Conservation (phyloP, 2,113 vertebrate species). For the Oreocharis arfaki region DNA sequence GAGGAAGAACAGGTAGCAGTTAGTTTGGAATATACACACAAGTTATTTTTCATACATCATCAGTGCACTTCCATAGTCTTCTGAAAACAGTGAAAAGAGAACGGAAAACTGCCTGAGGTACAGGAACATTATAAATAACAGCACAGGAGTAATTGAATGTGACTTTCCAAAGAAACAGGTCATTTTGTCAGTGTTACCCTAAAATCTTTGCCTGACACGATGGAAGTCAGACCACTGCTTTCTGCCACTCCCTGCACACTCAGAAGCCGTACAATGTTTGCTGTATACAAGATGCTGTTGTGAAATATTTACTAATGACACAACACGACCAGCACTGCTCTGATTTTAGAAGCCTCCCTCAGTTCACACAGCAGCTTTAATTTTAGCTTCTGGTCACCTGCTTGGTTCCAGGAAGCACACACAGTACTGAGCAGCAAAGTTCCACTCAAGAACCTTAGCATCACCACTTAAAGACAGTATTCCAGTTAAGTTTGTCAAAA, state of each 20-base stretch:
- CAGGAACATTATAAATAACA: not conserved
- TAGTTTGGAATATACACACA: not conserved
- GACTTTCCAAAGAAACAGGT: constrained; percentile 5
- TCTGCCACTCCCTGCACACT: not conserved
- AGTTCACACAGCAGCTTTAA: not conserved
- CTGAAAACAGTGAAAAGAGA: not conserved
- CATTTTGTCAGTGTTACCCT: not conserved
- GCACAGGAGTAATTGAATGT: not conserved
- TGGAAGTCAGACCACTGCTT: not conserved
- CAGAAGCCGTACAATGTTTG: not conserved
- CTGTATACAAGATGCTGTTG: not conserved
- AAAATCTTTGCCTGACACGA: not conserved
- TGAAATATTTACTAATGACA: not conserved
- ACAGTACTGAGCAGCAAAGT: not conserved
- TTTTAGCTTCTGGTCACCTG: not conserved
- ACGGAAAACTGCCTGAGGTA: not conserved
- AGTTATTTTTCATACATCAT: not conserved
- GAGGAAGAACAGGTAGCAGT: not conserved
- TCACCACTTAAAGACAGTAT: not conserved
- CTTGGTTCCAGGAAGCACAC: not conserved
- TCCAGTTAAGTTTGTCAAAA: not conserved
- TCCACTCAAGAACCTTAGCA: not conserved
- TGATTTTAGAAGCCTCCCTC: not conserved
- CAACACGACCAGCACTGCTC: not conserved
- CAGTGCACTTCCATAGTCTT: not conserved